Evolutionary conservation across 2,797 vertebrate genomes (phyloP), one percentile per base, ranked within the genome.

Genomic region (Platalea minor): DNA sequence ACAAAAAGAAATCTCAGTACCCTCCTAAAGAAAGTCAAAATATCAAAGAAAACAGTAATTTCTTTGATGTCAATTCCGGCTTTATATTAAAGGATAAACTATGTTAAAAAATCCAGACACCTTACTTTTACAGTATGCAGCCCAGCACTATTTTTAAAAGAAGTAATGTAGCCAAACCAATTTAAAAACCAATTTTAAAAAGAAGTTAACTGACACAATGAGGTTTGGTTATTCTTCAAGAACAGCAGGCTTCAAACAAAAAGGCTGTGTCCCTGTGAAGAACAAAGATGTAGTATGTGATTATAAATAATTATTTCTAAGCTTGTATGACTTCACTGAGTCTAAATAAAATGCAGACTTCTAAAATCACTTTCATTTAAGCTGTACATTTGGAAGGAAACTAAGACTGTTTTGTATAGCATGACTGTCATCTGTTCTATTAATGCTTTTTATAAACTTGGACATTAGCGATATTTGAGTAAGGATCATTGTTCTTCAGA

Each of bases 301-400:
- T 96, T 96, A 95, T 60, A 95, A 96, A 92, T 79, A 96, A 96
- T 91, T 96, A 82, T 96, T 96, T 92, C 91, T 94, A 91, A 95
- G 85, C 77, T 78, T 85, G n/a, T 76, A 88, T 87, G 87, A 86
- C 88, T 92, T 96, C 85, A 87, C 5, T 51, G 28, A 76, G 78
- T 60, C 85, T 80, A 90, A 95, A 90, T 86, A 92, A 96, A 95
- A 92, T 76, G 67, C 69, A 95, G 91, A 57, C 67, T 91, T 92
- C 72, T 83, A 88, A 91, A 95, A 94, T 87, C 60, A 60, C 81
- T 92, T 92, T 91, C 77, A 90, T 73, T 94, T 93, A 95, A 92
- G 53, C 20, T 77, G 50, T 31, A 45, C 56, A 50, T 92, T 90
- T 95, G 79, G 82, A 91, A 89, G 21, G 8, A 94, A 95, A 70